Conservation (phyloP, 1,140 invertebrate genomes). For the Helicoverpa zea region DNA sequence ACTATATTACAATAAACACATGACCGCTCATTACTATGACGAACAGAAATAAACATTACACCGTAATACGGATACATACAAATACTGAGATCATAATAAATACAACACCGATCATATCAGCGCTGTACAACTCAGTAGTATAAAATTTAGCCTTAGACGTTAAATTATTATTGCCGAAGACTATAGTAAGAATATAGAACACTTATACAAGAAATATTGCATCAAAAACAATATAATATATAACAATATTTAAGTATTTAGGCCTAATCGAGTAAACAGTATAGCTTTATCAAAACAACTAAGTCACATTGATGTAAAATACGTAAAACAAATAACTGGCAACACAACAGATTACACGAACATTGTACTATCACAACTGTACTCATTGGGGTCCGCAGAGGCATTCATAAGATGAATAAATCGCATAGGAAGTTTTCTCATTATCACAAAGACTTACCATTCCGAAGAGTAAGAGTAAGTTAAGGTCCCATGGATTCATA, state of each 20-base stretch:
- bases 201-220: conserved; percentile 43
- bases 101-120: conserved; percentile 58
- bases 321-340: conserved; percentile 38
- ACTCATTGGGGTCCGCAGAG: conserved; percentile 31
- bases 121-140: conserved; percentile 52
- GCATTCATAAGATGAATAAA: conserved; percentile 43
- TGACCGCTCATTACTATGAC: conserved; percentile 37
- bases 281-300: conserved; percentile 39
- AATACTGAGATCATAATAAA: conserved; percentile 65
- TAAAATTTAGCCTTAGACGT: conserved; percentile 55
- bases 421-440: conserved; percentile 31
- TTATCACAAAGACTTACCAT: conserved; percentile 45
- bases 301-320: conserved; percentile 16
- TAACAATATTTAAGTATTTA: conserved; percentile 51
- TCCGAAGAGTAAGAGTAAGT: conserved; percentile 45
- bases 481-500: conserved; percentile 48
- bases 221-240: conserved; percentile 43
- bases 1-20: conserved; percentile 32
- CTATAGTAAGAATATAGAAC: conserved; percentile 39
- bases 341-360: conserved; percentile 27
- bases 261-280: conserved; percentile 49
- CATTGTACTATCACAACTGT: conserved; percentile 48
- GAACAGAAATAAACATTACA: conserved; percentile 38
- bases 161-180: conserved; percentile 55
- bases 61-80: conserved; percentile 40